A percentile compares a stretch with the other conserved stretches of the same genome.
These are phyloP conservation scores for Eutolmus rufibarbis DNA, from an alignment of 2,888 invertebrate genomes.

Conservation along the genomic window DNA sequence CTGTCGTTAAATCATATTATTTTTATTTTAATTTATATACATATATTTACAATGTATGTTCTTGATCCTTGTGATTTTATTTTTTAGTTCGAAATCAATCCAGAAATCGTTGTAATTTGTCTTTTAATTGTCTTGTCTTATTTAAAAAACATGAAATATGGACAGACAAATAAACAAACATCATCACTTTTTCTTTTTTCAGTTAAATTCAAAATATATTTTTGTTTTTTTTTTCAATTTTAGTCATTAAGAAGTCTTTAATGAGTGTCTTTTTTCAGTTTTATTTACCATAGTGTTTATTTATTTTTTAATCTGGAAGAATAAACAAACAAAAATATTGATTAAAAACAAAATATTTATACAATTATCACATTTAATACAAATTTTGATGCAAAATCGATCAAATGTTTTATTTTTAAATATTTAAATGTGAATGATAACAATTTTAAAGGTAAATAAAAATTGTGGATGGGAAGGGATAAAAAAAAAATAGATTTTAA, in stretches of 20 bases:
- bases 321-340: neutral
- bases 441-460: too few relatives aligned
- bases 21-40: neutral
- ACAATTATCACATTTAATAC: too few relatives aligned
- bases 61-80: too few relatives aligned
- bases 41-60: too few relatives aligned
- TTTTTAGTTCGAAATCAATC: neutral
- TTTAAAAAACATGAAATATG: neutral
- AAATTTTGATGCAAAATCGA: too few relatives aligned
- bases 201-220: neutral
- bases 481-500: too few relatives aligned
- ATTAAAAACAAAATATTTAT: too few relatives aligned
- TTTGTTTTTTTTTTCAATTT: neutral
- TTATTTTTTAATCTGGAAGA: neutral
- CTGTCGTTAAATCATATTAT: neutral
- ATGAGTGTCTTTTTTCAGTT: neutral
- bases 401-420: too few relatives aligned
- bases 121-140: neutral
- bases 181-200: neutral
- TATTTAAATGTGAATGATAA: too few relatives aligned
- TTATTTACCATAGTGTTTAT: neutral
- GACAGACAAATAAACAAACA: neutral
- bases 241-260: neutral
- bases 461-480: too few relatives aligned
- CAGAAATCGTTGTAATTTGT: neutral